A percentile compares a stretch with the other conserved stretches of the same genome.
Conservation (phyloP, 2,888 invertebrate species). For the Amblyjoppa fuscipennis region DNA sequence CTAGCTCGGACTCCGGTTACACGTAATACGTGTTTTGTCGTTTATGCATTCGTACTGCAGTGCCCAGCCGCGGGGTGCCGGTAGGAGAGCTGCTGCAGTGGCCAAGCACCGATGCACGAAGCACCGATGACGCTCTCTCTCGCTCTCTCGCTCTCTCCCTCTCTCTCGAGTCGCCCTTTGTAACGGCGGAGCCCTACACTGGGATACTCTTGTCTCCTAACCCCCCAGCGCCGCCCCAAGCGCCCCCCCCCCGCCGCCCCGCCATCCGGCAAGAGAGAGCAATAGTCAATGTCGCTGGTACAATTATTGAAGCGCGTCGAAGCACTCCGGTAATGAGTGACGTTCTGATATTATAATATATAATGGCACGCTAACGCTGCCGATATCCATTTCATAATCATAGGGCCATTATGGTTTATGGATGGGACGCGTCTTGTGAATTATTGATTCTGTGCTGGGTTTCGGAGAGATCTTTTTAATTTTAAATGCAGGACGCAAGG, state of each 20-base stretch:
- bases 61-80: slow-evolving; percentile 67
- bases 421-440: not conserved
- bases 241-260: not conserved
- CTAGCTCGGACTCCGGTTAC: slow-evolving; percentile 83
- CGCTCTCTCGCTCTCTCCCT: slow-evolving; percentile 19
- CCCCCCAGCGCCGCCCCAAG: not conserved
- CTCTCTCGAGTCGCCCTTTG: slow-evolving; percentile 30
- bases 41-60: slow-evolving; percentile 80
- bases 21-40: slow-evolving; percentile 84
- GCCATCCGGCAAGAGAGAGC: slow-evolving; percentile 36
- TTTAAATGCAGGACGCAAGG: no score
- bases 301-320: slow-evolving; percentile 64
- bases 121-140: slow-evolving; percentile 50
- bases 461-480: not conserved
- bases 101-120: slow-evolving; percentile 67
- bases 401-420: not conserved
- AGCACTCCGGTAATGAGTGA: slow-evolving; percentile 52
- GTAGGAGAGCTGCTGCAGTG: slow-evolving; percentile 49
- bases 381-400: slow-evolving; percentile 3
- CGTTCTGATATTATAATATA: slow-evolving; percentile 53
- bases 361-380: slow-evolving; percentile 23
- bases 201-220: slow-evolving; percentile 10
- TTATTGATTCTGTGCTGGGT: not conserved
- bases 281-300: slow-evolving; percentile 67
- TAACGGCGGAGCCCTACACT: slow-evolving; percentile 44